Conservation (phyloP, 2,888 invertebrate species). For the Sclerodermus sp. region DNA sequence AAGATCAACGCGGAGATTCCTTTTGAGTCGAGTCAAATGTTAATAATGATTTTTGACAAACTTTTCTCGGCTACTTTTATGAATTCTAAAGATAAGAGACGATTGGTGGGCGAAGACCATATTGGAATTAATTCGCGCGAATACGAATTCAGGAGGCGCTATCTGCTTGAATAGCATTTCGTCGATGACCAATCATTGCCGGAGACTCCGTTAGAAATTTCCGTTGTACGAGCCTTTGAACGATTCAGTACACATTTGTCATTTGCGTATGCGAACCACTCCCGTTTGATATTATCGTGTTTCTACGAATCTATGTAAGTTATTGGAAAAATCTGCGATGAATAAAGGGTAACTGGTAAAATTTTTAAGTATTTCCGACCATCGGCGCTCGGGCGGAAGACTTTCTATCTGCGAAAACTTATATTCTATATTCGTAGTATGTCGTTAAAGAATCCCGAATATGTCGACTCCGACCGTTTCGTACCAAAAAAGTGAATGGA, state of each 20-base stretch:
- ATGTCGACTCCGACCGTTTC: conserved; percentile 28
- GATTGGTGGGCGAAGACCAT: too few relatives aligned
- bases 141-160: too few relatives aligned
- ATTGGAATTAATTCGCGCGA: too few relatives aligned
- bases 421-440: conserved; percentile 7
- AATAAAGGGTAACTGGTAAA: background rate
- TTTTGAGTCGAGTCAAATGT: too few relatives aligned
- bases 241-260: conserved; percentile 45
- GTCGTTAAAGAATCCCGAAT: conserved; percentile 23
- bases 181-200: conserved; percentile 25
- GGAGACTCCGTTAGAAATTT: conserved; percentile 43
- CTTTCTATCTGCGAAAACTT: background rate
- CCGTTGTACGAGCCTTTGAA: conserved; percentile 39
- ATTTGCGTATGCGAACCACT: conserved; percentile 42
- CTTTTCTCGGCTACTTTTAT: too few relatives aligned
- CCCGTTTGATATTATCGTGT: conserved; percentile 33
- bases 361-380: background rate
- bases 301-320: conserved; percentile 28
- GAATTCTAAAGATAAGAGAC: too few relatives aligned
- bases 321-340: conserved; percentile 7
- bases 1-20: too few relatives aligned
- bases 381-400: background rate
- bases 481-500: conserved; percentile 26
- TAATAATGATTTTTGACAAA: too few relatives aligned
- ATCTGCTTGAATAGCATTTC: background rate